Conservation (phyloP, 2,113 vertebrate genomes). For the Conger conger region DNA sequence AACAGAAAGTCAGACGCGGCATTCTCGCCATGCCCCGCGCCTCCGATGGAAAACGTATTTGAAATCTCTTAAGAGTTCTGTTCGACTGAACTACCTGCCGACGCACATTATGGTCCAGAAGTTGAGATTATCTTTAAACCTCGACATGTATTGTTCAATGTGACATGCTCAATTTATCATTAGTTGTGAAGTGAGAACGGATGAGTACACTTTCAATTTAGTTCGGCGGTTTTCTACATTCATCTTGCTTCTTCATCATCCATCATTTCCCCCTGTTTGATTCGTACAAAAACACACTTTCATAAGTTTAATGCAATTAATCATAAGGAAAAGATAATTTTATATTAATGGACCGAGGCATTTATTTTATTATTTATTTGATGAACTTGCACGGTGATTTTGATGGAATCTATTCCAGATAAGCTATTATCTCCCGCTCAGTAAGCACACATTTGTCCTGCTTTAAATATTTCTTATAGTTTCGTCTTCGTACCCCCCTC, state of each 20-base stretch:
- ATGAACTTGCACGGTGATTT: slow-evolving; percentile 82
- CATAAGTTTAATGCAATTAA: slow-evolving; percentile 97
- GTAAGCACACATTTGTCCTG: slow-evolving; percentile 46
- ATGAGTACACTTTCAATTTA: slow-evolving; percentile 99
- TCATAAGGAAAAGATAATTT: slow-evolving; percentile 92
- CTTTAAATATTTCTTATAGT: slow-evolving; percentile 40
- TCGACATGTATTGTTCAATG: slow-evolving; percentile 87
- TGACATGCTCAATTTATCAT: slow-evolving; percentile 99
- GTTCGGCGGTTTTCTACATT: slow-evolving; percentile 97
- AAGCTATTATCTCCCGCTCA: slow-evolving; percentile 60
- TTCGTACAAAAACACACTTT: slow-evolving; percentile 86
- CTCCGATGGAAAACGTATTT: slow-evolving; percentile 27
- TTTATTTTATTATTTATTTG: slow-evolving; percentile 79
- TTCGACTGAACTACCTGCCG: slow-evolving; percentile 68
- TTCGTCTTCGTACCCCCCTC: slow-evolving; percentile 31
- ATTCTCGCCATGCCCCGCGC: not conserved
- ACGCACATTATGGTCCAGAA: slow-evolving; percentile 61
- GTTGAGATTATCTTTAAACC: slow-evolving; percentile 76
- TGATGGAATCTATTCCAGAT: slow-evolving; percentile 77
- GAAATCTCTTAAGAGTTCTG: slow-evolving; percentile 30
- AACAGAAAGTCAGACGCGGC: slow-evolving; percentile 17
- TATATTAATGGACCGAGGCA: slow-evolving; percentile 89
- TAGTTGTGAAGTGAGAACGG: slow-evolving; percentile 95
- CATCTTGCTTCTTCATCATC: slow-evolving; percentile 89
- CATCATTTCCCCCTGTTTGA: slow-evolving; percentile 85